Base-by-base conservation (phyloP, 1,140 invertebrate genomes). In the Druon quercuslanigerum region DNA sequence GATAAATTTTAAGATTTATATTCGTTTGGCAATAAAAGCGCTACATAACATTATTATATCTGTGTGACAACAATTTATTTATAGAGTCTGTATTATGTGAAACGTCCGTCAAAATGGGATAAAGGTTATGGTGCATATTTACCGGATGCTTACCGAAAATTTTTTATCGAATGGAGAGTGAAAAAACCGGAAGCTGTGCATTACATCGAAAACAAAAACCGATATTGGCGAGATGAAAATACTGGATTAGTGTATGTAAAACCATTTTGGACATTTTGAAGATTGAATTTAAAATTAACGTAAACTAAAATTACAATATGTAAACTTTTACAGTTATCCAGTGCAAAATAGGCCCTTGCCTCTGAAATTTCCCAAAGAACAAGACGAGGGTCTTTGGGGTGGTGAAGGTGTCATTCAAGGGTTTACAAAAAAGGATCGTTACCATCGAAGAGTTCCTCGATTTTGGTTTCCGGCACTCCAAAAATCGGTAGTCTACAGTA, bases 361-460 rank as follows among this genome's bases (percentile, higher is more conserved):
- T 3, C 82, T 98, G 0, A 92, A 93, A 75, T 95, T 94, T 87
- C 96, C 97, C 3, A 92, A 94, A 73, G 96, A 99, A 92, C 90
- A 95, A 74, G 91, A 99, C 88, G 72, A 95, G 71, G 98, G 98
- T 25, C 92, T 99, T 72, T 99, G 98, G 98, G 98, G 98, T 80
- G 98, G 98, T 9, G 98, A 99, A 92, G 97, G 94, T n/a, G 93
- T 99, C 1, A 92, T 99, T 33, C 95, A 97, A 92, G 98, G 98
- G 51, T 98, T 96, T 85, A 92, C 94, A 83, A 96, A 96, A 87
- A 94, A 94, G 73, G 83, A 93, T 57, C 91, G 85, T n/a, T 90
- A 87, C 8, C 90, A 90, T 73, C 92, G 94, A 77, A 92, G 95
- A 79, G 93, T 95, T 1, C 95, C 97, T 0, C 95, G 95, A 82